These are phyloP conservation scores for Tetranychus piercei DNA, from an alignment of 2,888 invertebrate genomes.

Conservation along the genomic window DNA sequence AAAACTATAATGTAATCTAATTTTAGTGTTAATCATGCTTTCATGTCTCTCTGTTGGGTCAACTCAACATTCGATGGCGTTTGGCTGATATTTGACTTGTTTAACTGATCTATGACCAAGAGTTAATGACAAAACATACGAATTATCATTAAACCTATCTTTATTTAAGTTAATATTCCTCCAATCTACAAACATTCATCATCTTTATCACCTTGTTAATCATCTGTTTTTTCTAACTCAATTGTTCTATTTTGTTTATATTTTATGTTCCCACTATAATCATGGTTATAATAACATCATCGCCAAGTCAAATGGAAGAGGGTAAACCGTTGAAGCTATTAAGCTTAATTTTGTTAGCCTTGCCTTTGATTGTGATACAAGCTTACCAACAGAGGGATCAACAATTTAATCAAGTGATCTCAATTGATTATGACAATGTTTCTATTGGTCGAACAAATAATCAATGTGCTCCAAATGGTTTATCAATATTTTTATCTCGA, in stretches of 20 bases:
- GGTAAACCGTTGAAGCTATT: neutral
- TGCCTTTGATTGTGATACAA: neutral
- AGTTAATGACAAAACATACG: no score
- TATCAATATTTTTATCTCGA: slow-evolving; percentile 26
- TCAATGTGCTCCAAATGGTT: neutral
- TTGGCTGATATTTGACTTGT: no score
- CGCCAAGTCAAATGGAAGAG: neutral
- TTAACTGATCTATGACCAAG: no score
- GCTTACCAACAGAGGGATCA: neutral
- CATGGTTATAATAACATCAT: neutral
- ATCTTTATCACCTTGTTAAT: no score
- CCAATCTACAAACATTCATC: no score
- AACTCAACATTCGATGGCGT: no score
- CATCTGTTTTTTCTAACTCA: neutral
- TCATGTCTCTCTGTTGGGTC: no score
- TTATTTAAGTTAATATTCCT: no score
- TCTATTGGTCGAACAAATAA: neutral
- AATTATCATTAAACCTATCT: no score
- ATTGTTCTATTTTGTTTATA: neutral
- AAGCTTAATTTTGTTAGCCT: neutral
- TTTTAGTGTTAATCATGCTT: no score
- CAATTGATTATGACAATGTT: neutral
- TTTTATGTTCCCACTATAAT: neutral
- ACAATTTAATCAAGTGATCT: neutral
- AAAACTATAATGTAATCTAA: no score